Base-by-base conservation (phyloP, 2,113 vertebrate species). In the Galeopterus variegatus region DNA sequence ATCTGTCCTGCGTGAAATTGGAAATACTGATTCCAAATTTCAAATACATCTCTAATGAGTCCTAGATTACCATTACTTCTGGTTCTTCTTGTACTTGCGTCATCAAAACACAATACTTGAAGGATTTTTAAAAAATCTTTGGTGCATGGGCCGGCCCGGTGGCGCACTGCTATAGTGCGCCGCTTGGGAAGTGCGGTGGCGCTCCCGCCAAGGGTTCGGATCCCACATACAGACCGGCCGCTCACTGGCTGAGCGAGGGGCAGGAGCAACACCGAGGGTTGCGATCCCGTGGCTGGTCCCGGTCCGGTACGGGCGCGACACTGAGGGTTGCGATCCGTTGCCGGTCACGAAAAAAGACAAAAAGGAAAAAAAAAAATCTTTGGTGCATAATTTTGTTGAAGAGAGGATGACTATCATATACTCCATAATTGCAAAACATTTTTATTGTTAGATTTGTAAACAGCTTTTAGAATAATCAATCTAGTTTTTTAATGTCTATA, bases 351-450 rank as follows among this genome's bases (percentile, higher is more conserved):
- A n/a, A n/a, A n/a, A n/a, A n/a, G n/a, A n/a, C n/a, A n/a, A n/a
- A n/a, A n/a, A n/a, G n/a, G n/a, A n/a, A n/a, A n/a, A n/a, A n/a
- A 18, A 8, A 2, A 56, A 76, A 69, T 50, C 18, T 72, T 91
- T 95, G 48, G 45, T 70, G 54, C 65, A 52, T 45, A 70, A 54
- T 64, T 89, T 90, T 93, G 45, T 88, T 93, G 64, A 84, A 70
- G 69, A 76, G 41, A 70, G 17, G 28, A 79, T 54, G 23, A n/a
- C 54, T 24, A 65, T 65, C 81, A 18, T 17, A 67, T 48, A 17
- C 48, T 94, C 52, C 69, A 8, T 54, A 72, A 6, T 83, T 62
- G n/a, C 15, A 64, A 92, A 83, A 77, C 60, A 87, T 91, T 87
- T 82, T 72, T 26, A 36, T 41, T 77, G 92, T 92, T 48, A 94